These are phyloP conservation scores for Hippopotamus amphibius DNA, from an alignment of 2,113 vertebrate species.

Conservation along the genomic window DNA sequence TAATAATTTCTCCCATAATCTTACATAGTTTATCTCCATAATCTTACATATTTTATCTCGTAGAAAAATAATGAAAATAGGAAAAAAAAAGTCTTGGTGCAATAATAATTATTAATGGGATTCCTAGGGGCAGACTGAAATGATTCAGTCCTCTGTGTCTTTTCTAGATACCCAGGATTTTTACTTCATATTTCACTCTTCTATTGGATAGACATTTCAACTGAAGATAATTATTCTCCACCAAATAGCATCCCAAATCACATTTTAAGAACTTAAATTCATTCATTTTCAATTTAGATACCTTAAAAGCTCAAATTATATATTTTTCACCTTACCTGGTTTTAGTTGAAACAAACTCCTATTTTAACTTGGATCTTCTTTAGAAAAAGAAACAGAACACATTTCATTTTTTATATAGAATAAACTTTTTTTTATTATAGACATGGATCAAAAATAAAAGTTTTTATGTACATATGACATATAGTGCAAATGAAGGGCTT, in stretches of 20 bases:
- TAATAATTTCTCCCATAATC: not conserved
- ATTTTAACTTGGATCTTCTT: conserved; percentile 42
- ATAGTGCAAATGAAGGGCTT: conserved; percentile 81
- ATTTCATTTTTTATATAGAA: conserved; percentile 70
- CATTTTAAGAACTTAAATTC: conserved; percentile 16
- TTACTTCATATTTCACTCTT: not conserved
- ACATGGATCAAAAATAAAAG: conserved; percentile 85
- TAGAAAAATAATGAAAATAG: conserved; percentile 37
- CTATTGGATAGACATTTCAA: not conserved
- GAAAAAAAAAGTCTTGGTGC: not conserved
- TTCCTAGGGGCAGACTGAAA: conserved; percentile 1
- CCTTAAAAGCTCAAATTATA: not conserved
- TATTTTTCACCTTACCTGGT: conserved; percentile 50
- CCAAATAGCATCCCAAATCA: not conserved
- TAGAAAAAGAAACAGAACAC: conserved; percentile 57
- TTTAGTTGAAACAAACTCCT: conserved; percentile 1
- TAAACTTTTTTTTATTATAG: conserved; percentile 85
- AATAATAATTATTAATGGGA: conserved; percentile 15
- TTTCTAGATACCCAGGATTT: conserved; percentile 19
- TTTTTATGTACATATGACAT: conserved; percentile 83
- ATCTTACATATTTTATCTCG: not conserved
- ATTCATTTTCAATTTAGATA: not conserved
- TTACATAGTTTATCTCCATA: conserved; percentile 7
- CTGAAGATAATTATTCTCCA: not conserved
- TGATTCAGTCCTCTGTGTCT: not conserved